Percentiles rank a stretch among this genome's conserved stretches.
Evolutionary conservation across 2,113 vertebrate species (phyloP).

Genomic region (Callithrix jacchus): DNA sequence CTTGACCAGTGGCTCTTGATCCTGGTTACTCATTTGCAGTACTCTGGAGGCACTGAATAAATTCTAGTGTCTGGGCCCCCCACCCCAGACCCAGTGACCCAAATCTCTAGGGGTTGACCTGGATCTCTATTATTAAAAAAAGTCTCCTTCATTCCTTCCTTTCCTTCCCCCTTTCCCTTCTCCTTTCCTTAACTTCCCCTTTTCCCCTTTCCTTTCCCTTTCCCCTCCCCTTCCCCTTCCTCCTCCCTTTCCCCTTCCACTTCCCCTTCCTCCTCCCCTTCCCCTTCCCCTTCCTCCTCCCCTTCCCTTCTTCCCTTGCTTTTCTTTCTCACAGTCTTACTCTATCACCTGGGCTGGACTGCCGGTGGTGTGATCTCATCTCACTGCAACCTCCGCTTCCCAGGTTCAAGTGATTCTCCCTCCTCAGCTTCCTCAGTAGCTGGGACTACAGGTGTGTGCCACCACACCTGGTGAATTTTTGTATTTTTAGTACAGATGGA

Average conservation of each 20-base stretch:
- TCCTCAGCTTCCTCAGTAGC: neutral
- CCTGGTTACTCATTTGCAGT: neutral
- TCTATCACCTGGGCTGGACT: neutral
- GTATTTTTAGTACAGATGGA: neutral
- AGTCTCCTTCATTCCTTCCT: no score
- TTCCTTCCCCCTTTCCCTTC: no score
- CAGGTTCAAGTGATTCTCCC: neutral
- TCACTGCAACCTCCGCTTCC: neutral
- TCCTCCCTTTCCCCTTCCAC: fast-evolving
- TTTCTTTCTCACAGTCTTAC: neutral
- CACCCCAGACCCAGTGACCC: neutral
- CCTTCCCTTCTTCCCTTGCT: no score
- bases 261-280: no score
- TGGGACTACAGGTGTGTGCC: neutral
- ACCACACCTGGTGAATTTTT: neutral
- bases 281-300: no score
- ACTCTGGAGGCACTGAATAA: neutral
- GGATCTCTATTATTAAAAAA: neutral
- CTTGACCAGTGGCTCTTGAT: fast-evolving
- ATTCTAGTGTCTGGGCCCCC: no score
- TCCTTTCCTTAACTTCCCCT: fast-evolving
- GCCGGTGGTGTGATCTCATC: fast-evolving
- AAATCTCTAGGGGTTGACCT: neutral
- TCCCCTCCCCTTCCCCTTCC: no score
- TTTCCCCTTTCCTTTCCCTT: fast-evolving